phyloP scores from a whole-genome alignment of 1,140 invertebrate species.

The Oreohelix idahoensis region DNA sequence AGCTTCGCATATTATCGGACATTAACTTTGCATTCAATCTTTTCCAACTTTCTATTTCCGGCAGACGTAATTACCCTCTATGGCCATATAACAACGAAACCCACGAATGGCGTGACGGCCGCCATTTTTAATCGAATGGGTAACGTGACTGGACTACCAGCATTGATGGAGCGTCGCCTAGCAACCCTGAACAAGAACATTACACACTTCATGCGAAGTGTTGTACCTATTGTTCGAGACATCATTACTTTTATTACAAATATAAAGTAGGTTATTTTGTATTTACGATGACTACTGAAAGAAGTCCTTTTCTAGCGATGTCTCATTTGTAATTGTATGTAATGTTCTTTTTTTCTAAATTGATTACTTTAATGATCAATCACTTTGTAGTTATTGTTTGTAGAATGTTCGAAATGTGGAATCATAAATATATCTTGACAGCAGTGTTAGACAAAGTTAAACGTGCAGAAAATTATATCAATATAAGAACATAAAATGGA shows the following conservation, averaged over 20 bases:
- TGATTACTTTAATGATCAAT: too few relatives aligned
- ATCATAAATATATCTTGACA: too few relatives aligned
- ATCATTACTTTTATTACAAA: conserved; percentile 18
- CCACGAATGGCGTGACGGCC: not conserved
- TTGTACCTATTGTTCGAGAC: conserved; percentile 17
- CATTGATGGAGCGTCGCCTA: not conserved
- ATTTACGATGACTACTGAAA: too few relatives aligned
- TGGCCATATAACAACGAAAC: conserved; percentile 16
- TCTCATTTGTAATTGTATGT: too few relatives aligned
- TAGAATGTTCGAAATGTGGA: too few relatives aligned
- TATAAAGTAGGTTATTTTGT: conserved; percentile 11
- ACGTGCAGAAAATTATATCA: too few relatives aligned
- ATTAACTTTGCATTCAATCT: not conserved
- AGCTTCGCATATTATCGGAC: too few relatives aligned
- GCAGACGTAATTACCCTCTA: conserved; percentile 31
- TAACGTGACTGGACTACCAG: not conserved
- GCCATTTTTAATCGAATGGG: conserved; percentile 33
- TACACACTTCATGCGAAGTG: not conserved
- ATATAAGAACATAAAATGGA: too few relatives aligned
- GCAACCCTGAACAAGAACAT: conserved; percentile 28
- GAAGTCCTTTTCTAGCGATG: too few relatives aligned
- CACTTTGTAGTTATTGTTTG: too few relatives aligned
- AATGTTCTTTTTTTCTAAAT: too few relatives aligned
- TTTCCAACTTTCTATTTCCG: not conserved
- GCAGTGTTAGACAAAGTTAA: too few relatives aligned